Evolutionary conservation across 1,140 invertebrate species (phyloP).

Genomic region (Agrilus planipennis): DNA sequence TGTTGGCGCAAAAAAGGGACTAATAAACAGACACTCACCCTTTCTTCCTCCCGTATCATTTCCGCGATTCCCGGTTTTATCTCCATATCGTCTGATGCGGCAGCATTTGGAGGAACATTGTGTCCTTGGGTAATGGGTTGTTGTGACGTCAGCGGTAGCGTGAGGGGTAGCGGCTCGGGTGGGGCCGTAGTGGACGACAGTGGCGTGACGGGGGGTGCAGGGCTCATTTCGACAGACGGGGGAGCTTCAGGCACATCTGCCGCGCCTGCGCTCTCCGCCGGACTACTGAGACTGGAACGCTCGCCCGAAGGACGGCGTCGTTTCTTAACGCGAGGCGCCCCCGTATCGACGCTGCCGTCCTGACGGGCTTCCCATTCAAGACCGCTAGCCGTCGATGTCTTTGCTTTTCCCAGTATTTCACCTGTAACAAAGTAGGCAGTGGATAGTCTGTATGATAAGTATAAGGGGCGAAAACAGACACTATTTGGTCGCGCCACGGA

Average conservation of each 20-base stretch:
- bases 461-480: too few species aligned
- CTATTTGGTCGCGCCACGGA: too few species aligned
- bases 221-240: constrained; percentile 32
- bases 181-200: constrained; percentile 34
- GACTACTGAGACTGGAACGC: constrained; percentile 29
- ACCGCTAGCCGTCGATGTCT: constrained; percentile 17
- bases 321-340: constrained; percentile 25
- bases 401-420: constrained; percentile 16
- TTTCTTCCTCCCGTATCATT: constrained; percentile 89
- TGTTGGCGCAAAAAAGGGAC: too few species aligned
- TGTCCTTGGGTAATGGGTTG: constrained; percentile 22
- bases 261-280: constrained; percentile 29
- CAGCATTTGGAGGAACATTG: too few species aligned
- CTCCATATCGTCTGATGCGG: constrained; percentile 66
- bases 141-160: constrained; percentile 34
- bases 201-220: constrained; percentile 31
- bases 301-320: constrained; percentile 30
- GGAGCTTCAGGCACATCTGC: constrained; percentile 33
- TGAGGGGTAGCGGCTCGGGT: constrained; percentile 36
- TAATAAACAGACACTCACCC: too few species aligned
- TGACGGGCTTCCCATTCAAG: constrained; percentile 12
- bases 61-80: constrained; percentile 87
- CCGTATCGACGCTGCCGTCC: constrained; percentile 12
- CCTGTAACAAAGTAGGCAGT: constrained; percentile 21
- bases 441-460: constrained; percentile 5